These are phyloP conservation scores for Cavia aperea DNA, from an alignment of 2,113 vertebrate species.

Conservation along the genomic window DNA sequence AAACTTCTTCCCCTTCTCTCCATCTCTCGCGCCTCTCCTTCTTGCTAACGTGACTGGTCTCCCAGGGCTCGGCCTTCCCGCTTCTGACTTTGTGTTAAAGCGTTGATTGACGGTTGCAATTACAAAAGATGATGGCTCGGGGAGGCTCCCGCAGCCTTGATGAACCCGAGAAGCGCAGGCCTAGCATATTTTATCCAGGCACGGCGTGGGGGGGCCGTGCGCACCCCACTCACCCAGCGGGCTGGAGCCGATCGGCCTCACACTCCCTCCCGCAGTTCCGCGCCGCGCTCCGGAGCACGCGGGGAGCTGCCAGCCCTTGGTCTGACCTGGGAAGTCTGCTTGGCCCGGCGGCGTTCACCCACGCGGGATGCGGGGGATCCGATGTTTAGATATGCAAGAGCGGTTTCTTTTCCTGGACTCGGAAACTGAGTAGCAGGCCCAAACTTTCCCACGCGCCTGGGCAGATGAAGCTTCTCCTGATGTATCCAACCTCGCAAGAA, in stretches of 20 bases:
- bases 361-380: neutral
- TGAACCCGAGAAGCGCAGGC: constrained; percentile 66
- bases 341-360: neutral
- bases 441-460: neutral
- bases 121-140: constrained; percentile 76
- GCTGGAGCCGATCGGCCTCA: neutral
- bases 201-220: constrained; percentile 22
- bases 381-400: neutral
- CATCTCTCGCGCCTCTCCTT: constrained; percentile 49
- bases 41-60: constrained; percentile 55
- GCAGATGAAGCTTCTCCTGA: neutral
- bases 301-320: constrained; percentile 12
- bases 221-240: constrained; percentile 34
- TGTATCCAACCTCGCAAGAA: neutral
- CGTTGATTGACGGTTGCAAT: constrained; percentile 79
- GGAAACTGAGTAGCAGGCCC: neutral
- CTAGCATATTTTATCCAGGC: constrained; percentile 71
- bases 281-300: neutral
- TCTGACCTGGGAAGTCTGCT: neutral
- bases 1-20: constrained; percentile 58
- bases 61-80: constrained; percentile 65
- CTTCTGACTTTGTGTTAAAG: constrained; percentile 73
- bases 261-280: neutral
- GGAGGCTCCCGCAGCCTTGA: constrained; percentile 77
- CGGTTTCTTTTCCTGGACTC: neutral